These are phyloP conservation scores for Parambassis ranga DNA, from an alignment of 2,797 vertebrate species.

Conservation along the genomic window DNA sequence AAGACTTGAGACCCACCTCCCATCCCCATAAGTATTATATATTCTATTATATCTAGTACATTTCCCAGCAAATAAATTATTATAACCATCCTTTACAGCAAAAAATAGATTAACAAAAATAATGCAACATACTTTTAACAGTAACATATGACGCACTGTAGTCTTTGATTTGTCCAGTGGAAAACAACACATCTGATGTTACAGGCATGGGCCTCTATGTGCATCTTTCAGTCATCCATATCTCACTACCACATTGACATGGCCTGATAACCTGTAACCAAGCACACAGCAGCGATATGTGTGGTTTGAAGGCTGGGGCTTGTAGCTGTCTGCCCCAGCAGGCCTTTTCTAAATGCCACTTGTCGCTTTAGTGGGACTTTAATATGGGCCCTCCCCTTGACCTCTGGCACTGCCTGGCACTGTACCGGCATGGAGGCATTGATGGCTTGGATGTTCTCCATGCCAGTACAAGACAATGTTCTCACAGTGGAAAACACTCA, in stretches of 20 bases:
- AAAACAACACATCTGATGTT: conserved; percentile 63
- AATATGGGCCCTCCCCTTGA: conserved; percentile 70
- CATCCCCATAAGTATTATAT: conserved; percentile 64
- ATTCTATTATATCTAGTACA: conserved; percentile 71
- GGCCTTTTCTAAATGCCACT: conserved; percentile 76
- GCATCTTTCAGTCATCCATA: conserved; percentile 81
- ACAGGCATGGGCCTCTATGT: conserved; percentile 46
- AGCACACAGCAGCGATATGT: conserved; percentile 20
- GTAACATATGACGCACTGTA: conserved; percentile 53
- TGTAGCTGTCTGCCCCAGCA: background rate
- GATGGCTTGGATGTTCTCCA: conserved; percentile 86
- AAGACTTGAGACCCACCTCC: conserved; percentile 82
- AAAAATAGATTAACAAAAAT: conserved; percentile 74
- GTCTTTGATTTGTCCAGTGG: conserved; percentile 60
- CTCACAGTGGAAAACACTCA: conserved; percentile 55
- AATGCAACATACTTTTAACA: conserved; percentile 68
- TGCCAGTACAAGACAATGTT: conserved; percentile 72
- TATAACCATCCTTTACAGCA: conserved; percentile 77
- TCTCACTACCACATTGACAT: conserved; percentile 28
- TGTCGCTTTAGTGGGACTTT: conserved; percentile 83
- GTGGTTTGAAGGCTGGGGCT: conserved; percentile 6
- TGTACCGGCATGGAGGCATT: conserved; percentile 79
- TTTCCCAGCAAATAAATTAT: conserved; percentile 75
- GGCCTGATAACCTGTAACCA: conserved; percentile 28
- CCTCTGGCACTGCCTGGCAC: conserved; percentile 76